Conservation (phyloP, 1,140 invertebrate species). For the Oreohelix idahoensis region DNA sequence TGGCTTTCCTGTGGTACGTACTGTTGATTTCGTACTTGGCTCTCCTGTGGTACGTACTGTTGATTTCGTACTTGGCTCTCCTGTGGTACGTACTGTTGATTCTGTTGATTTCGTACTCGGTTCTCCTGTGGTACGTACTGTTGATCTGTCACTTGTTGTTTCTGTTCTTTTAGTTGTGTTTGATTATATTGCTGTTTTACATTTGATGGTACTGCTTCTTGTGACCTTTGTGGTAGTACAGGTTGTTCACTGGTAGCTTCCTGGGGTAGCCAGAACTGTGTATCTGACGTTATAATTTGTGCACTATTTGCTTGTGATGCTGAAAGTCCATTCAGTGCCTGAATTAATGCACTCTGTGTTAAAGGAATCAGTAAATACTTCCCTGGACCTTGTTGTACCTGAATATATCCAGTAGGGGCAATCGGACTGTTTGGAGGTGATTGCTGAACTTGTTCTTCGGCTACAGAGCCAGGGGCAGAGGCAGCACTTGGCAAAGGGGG, state of each 20-base stretch:
- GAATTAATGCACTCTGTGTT: neutral
- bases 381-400: conserved; percentile 4
- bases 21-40: too few species aligned
- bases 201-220: neutral
- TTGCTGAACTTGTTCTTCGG: neutral
- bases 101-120: too few species aligned
- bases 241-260: neutral
- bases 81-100: too few species aligned
- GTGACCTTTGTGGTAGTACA: neutral
- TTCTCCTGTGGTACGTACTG: too few species aligned
- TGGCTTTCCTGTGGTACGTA: too few species aligned
- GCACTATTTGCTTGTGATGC: neutral
- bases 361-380: conserved; percentile 21
- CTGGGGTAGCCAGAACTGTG: neutral
- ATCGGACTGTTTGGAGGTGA: neutral
- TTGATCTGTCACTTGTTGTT: neutral
- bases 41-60: too few species aligned
- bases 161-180: neutral
- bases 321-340: neutral
- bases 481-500: neutral
- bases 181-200: neutral
- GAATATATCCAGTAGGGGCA: neutral
- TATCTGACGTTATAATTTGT: neutral
- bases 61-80: too few species aligned
- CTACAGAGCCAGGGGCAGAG: neutral